Percentiles rank a stretch among this genome's conserved stretches.
Evolutionary conservation across 2,113 vertebrate species (phyloP).

Genomic region (Cacatua alba): DNA sequence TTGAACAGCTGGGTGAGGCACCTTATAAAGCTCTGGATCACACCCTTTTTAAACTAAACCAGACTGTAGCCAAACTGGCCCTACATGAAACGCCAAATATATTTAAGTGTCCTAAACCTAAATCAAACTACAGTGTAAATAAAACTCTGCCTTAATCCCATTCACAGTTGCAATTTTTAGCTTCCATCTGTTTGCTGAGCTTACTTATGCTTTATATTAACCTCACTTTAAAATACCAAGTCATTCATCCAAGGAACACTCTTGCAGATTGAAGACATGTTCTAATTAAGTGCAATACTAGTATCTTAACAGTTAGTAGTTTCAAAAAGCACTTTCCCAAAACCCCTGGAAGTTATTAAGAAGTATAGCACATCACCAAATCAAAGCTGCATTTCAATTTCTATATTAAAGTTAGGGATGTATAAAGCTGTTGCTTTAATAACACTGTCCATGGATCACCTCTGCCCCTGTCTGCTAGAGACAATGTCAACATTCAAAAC

Average conservation of each 20-base stretch:
- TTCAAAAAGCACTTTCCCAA: not conserved
- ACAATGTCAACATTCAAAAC: not conserved
- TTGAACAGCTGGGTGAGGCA: conserved; percentile 78
- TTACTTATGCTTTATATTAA: conserved; percentile 21
- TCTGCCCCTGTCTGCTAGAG: not conserved
- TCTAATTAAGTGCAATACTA: not conserved
- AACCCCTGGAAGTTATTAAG: not conserved
- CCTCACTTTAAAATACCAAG: not conserved
- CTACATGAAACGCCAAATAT: conserved; percentile 53
- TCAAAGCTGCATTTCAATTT: not conserved
- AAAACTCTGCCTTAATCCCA: conserved; percentile 60
- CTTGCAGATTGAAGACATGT: not conserved
- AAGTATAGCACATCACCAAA: not conserved
- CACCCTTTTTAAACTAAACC: conserved; percentile 71
- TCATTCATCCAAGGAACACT: conserved; percentile 10
- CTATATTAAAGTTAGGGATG: not conserved
- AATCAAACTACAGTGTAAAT: conserved; percentile 58
- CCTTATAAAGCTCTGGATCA: conserved; percentile 68
- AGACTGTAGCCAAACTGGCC: conserved; percentile 43
- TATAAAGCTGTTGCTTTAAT: not conserved
- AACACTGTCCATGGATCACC: not conserved
- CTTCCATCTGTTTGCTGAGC: conserved; percentile 58
- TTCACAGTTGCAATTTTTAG: conserved; percentile 46
- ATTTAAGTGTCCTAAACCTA: conserved; percentile 52
- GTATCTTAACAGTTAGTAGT: not conserved